phyloP scores from a whole-genome alignment of 2,888 invertebrate species.

The Chloroclysta siterata region DNA sequence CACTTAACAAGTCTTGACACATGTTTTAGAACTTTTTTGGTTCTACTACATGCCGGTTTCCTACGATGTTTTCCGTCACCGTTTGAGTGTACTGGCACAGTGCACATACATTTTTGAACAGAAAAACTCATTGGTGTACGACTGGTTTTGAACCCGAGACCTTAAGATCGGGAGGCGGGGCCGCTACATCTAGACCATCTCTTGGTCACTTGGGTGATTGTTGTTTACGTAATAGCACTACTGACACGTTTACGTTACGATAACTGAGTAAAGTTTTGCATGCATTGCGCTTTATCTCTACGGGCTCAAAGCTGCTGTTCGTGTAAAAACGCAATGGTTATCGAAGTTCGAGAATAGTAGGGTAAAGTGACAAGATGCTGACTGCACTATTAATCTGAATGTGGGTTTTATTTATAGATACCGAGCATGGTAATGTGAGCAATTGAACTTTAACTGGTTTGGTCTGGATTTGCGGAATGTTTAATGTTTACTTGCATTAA shows the following conservation, averaged over 20 bases:
- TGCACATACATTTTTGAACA: too few species aligned
- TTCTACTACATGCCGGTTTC: too few species aligned
- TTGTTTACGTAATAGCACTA: too few species aligned
- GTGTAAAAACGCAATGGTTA: conserved; percentile 24
- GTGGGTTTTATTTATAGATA: conserved; percentile 46
- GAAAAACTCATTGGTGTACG: too few species aligned
- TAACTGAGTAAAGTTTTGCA: background rate
- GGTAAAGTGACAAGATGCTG: conserved; percentile 43
- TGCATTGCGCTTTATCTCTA: conserved; percentile 22
- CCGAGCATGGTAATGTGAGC: conserved; percentile 35
- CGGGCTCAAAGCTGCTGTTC: background rate
- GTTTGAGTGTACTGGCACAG: too few species aligned
- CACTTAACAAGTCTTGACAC: too few species aligned
- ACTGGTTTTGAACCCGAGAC: too few species aligned
- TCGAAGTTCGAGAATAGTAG: conserved; percentile 5
- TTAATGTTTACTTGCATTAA: conserved; percentile 36
- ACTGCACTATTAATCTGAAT: conserved; percentile 50
- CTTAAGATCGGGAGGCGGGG: too few species aligned
- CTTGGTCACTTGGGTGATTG: too few species aligned
- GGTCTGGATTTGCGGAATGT: conserved; percentile 31
- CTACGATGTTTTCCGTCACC: too few species aligned
- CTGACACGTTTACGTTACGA: conserved; percentile 20
- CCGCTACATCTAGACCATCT: too few species aligned
- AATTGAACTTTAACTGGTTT: conserved; percentile 38
- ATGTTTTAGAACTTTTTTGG: too few species aligned